A percentile compares a stretch with the other conserved stretches of the same genome.
phyloP scores from a whole-genome alignment of 2,888 invertebrate species.

The Calameuta idolon region DNA sequence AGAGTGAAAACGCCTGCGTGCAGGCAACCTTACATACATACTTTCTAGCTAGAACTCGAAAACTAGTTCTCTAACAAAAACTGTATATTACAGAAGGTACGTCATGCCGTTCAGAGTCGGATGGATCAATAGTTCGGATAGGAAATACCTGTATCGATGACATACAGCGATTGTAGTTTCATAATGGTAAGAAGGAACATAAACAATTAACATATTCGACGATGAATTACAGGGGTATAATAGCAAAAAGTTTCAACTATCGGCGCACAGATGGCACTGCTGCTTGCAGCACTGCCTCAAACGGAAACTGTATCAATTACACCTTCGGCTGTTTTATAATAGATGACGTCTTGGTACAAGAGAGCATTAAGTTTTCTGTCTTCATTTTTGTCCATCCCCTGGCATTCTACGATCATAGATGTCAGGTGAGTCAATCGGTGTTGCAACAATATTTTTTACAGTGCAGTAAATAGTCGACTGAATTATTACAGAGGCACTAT shows the following conservation, averaged over 20 bases:
- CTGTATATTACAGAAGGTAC: not conserved
- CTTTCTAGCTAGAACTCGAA: not conserved
- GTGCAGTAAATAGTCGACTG: not conserved
- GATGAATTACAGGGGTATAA: not conserved
- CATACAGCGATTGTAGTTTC: not conserved
- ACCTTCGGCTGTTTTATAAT: not conserved
- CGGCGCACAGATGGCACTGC: not conserved
- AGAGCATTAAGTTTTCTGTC: not conserved
- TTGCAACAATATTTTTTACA: not conserved
- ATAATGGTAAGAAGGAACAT: not conserved
- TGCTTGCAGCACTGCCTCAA: not conserved
- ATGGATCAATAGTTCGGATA: not conserved
- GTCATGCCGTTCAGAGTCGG: not conserved
- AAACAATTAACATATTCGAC: not conserved
- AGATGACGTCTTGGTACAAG: not conserved
- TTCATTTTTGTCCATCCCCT: not conserved
- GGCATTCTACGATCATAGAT: not conserved
- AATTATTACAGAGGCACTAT: slow-evolving; percentile 50
- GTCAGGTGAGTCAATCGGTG: not conserved
- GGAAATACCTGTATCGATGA: not conserved
- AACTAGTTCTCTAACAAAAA: no score
- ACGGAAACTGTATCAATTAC: not conserved
- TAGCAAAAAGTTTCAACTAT: not conserved
- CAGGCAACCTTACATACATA: not conserved
- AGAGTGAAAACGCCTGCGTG: not conserved